phyloP scores from a whole-genome alignment of 1,140 invertebrate species.

The Spodoptera frugiperda region DNA sequence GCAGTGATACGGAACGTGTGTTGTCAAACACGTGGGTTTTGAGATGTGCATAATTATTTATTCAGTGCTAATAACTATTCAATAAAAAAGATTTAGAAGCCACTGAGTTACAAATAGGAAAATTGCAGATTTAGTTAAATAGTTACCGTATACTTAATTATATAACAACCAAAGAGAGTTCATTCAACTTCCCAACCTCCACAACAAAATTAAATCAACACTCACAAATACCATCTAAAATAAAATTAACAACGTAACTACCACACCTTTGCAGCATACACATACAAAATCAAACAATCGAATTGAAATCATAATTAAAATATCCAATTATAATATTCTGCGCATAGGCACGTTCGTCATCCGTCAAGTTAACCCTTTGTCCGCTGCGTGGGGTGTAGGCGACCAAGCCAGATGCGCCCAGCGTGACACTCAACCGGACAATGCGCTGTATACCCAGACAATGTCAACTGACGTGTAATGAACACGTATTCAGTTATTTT shows the following conservation, averaged over 20 bases:
- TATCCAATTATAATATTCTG: slow-evolving; percentile 36
- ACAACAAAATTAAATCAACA: too few species aligned
- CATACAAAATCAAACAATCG: slow-evolving; percentile 28
- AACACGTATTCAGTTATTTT: slow-evolving; percentile 57
- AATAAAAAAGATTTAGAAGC: too few species aligned
- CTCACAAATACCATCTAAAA: not conserved
- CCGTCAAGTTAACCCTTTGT: slow-evolving; percentile 57
- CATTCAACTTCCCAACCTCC: too few species aligned
- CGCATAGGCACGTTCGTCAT: not conserved
- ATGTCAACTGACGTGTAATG: slow-evolving; percentile 67
- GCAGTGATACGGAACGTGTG: too few species aligned
- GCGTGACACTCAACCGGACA: slow-evolving; percentile 59
- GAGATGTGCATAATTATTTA: too few species aligned
- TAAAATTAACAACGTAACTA: slow-evolving; percentile 1
- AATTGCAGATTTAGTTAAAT: too few species aligned
- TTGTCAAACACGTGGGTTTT: too few species aligned
- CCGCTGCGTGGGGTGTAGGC: slow-evolving; percentile 53
- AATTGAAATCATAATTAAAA: slow-evolving; percentile 40
- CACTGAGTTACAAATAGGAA: too few species aligned
- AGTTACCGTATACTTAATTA: too few species aligned
- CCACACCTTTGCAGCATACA: not conserved
- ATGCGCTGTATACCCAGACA: slow-evolving; percentile 53
- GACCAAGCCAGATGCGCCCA: slow-evolving; percentile 58
- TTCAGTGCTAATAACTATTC: too few species aligned
- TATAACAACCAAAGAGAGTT: too few species aligned